These are phyloP conservation scores for Bugulina stolonifera DNA, from an alignment of 2,888 invertebrate genomes.

Conservation along the genomic window DNA sequence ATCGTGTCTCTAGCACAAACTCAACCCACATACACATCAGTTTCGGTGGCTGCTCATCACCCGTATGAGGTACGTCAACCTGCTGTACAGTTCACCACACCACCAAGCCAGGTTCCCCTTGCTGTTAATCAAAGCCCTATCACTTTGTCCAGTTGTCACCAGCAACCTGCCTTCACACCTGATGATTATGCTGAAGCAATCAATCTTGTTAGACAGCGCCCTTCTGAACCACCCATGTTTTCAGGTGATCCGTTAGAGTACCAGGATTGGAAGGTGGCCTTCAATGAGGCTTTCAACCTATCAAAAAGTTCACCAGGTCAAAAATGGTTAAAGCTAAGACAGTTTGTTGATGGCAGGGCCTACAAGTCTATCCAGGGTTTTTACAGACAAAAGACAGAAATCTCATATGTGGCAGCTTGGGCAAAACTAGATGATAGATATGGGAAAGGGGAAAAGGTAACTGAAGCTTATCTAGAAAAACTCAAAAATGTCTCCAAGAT, in stretches of 20 bases:
- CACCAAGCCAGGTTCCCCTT: background rate
- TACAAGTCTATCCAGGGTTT: background rate
- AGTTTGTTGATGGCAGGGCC: slow-evolving; percentile 19
- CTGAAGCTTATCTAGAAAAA: background rate
- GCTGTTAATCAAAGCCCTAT: slow-evolving; percentile 9
- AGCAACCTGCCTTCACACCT: slow-evolving; percentile 6
- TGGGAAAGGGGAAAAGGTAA: background rate
- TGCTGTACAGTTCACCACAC: background rate
- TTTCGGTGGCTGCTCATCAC: no score
- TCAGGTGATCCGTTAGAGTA: slow-evolving; percentile 10
- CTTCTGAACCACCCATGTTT: background rate
- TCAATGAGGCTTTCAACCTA: background rate
- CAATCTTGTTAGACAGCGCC: slow-evolving; percentile 18
- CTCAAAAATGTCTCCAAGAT: background rate
- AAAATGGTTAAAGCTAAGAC: slow-evolving; percentile 18
- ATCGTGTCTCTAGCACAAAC: background rate
- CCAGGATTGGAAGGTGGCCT: slow-evolving; percentile 10
- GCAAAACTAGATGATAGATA: slow-evolving; percentile 11
- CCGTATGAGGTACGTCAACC: background rate
- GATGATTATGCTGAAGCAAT: slow-evolving; percentile 10
- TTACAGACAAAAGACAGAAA: slow-evolving; percentile 12
- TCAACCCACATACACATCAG: background rate
- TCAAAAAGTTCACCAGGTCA: background rate
- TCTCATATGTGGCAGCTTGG: background rate
- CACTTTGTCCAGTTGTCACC: background rate